These are phyloP conservation scores for Hydractinia echinata DNA, from an alignment of 30 jellyfish, hydroid and myxozoan genomes.

Conservation along the genomic window DNA sequence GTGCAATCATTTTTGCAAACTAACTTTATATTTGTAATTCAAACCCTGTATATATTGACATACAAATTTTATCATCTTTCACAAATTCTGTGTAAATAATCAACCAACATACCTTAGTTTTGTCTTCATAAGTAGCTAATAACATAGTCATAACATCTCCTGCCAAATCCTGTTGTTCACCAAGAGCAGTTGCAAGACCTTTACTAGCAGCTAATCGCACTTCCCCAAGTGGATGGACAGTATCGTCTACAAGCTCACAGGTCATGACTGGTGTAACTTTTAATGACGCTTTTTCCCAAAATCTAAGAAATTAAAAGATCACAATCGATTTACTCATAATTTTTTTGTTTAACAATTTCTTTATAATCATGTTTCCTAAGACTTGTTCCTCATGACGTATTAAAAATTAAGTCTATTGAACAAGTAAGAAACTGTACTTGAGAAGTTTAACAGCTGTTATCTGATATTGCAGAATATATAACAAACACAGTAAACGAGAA, in stretches of 20 bases:
- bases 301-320: conserved; percentile 11
- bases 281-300: conserved; percentile 67
- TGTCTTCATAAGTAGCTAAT: conserved; percentile 45
- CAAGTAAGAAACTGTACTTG: too few relatives aligned
- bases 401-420: too few relatives aligned
- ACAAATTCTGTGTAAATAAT: not conserved
- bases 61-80: too few relatives aligned
- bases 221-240: conserved; percentile 45
- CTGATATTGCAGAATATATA: not conserved
- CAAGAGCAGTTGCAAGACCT: conserved; percentile 69
- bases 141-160: conserved; percentile 42
- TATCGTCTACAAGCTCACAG: conserved; percentile 59
- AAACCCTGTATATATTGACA: too few relatives aligned
- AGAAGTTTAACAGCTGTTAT: too few relatives aligned
- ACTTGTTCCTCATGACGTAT: too few relatives aligned
- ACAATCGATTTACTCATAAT: not conserved
- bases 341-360: not conserved
- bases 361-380: too few relatives aligned
- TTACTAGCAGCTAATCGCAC: conserved; percentile 66
- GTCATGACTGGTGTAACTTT: conserved; percentile 39
- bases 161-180: conserved; percentile 43
- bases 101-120: conserved; percentile 54
- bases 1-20: too few relatives aligned
- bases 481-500: not conserved
- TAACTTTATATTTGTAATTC: too few relatives aligned